Conservation (phyloP, 2,797 vertebrate genomes). For the Chelon auratus region DNA sequence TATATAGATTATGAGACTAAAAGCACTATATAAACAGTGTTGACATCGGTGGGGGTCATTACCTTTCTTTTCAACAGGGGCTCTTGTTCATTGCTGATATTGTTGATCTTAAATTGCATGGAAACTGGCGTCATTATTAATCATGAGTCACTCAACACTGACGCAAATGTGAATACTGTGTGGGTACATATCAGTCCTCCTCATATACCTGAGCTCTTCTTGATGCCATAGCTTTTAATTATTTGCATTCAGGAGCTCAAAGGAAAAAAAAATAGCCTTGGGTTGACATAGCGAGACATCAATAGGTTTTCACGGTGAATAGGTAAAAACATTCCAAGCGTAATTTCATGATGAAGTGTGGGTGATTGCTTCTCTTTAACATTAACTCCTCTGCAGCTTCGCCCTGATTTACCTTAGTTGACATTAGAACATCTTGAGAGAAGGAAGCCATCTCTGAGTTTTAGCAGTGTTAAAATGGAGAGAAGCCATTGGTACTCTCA, state of each 20-base stretch:
- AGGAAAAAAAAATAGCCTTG: too few species aligned
- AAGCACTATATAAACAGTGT: constrained; percentile 1
- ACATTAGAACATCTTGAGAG: neutral
- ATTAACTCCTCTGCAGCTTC: neutral
- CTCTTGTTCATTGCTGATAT: constrained; percentile 32
- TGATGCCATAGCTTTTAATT: neutral
- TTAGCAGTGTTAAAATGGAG: too few species aligned
- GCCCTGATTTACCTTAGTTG: neutral
- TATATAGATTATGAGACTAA: constrained; percentile 20
- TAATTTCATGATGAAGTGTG: neutral
- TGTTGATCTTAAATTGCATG: constrained; percentile 22
- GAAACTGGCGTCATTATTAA: constrained; percentile 32
- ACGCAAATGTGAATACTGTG: neutral
- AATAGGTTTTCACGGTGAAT: neutral
- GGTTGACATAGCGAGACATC: too few species aligned
- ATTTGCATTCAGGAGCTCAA: neutral
- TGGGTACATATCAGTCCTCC: neutral
- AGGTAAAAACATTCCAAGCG: neutral
- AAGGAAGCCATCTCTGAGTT: neutral
- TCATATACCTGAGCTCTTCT: neutral
- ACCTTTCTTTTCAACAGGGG: constrained; percentile 30
- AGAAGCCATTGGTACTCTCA: neutral
- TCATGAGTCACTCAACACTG: constrained; percentile 5
- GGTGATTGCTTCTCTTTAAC: neutral
- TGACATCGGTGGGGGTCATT: constrained; percentile 30